Base-by-base conservation (phyloP, 2,113 vertebrate species). In the Lophura nycthemera region DNA sequence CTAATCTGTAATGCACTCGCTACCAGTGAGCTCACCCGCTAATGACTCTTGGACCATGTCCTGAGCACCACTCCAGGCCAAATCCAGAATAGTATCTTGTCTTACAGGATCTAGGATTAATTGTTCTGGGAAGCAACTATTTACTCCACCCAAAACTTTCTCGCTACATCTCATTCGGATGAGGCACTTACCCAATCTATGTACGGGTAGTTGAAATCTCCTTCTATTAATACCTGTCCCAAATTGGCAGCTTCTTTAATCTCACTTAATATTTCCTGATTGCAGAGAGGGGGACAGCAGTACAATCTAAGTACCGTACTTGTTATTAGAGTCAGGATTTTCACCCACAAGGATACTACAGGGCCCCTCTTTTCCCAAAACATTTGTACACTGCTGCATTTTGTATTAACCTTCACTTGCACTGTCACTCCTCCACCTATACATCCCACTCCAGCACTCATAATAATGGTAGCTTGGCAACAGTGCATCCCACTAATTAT, bases 151-250 rank as follows among this genome's bases (percentile, higher is more conserved):
- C 11, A 72, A 95, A 93, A 94, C 59, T 83, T 95, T 91, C 85
- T 77, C 0, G 0, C 67, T 80, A 7, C 18, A 19, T 86, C 86
- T 90, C 52, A 90, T 90, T 86, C 73, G 57, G 43, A 74, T 77
- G 52, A 69, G 57, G 73, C 73, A 61, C 5, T 90, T 88, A 92
- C 34, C 88, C 79, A 15, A 54, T 80, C 83, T 90, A 15, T 43
- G 43, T 81, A 86, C 7, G 70, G 88, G 45, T 20, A 88, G 70
- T 52, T 60, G 76, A 92, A 94, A 96, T 93, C 88, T 93, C 69
- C 83, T 88, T 60, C 92, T 96, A 92, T 86, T 93, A 93, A 92
- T 96, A 94, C 80, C 80, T 74, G 83, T 72, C 70, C 86, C 92
- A 78, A 93, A 94, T 83, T 64, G 81, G 52, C 61, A 75, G 73